Evolutionary conservation across 2,797 vertebrate genomes (phyloP), one percentile per base, ranked within the genome.

Genomic region (Nyctalus aviator): DNA sequence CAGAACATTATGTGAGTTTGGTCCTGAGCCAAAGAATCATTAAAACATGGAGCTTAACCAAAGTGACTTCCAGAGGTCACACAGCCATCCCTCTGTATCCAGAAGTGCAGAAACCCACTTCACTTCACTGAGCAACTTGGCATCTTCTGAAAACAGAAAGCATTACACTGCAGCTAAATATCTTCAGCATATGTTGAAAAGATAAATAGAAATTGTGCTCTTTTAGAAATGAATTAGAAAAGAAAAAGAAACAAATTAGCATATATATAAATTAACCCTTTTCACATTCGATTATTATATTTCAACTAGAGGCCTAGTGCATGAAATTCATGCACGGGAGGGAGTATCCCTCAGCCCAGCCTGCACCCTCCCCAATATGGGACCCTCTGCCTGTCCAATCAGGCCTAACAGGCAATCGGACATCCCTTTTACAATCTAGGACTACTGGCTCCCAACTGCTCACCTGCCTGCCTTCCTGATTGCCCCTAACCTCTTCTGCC

Each of bases 1-100:
- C 85, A 95, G 83, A 94, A 91, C 91, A 89, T 94, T 94, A 94
- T 66, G 84, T 95, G 93, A 94, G 50, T 77, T 96, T 97, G 95
- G 48, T 95, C 59, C 78, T 79, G 35, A 78, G 92, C 93, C 96
- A 95, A 93, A 83, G 91, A 96, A 90, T 92, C 84, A 96, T 94
- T 96, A 91, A 96, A 68, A 68, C 84, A 82, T 62, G 69, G 69
- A 73, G 64, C 71, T 93, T 94, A 94, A 92, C 82, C 69, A 94
- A 82, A 82, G 81, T 81, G 72, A 90, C 50, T 92, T 96, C 55
- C 55, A 91, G 94, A 95, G 86, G 96, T 96, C 97, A 95, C 50
- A 32, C 13, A 71, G 75, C 89, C 87, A 92, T 77, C 55, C 30
- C 77, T 96, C 77, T 78, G 53, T 44, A 88, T 75, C 37, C n/a